Percentiles rank a stretch among this genome's conserved stretches.
phyloP scores from a whole-genome alignment of 2,113 vertebrate genomes.

The Hypanus sabinus region DNA sequence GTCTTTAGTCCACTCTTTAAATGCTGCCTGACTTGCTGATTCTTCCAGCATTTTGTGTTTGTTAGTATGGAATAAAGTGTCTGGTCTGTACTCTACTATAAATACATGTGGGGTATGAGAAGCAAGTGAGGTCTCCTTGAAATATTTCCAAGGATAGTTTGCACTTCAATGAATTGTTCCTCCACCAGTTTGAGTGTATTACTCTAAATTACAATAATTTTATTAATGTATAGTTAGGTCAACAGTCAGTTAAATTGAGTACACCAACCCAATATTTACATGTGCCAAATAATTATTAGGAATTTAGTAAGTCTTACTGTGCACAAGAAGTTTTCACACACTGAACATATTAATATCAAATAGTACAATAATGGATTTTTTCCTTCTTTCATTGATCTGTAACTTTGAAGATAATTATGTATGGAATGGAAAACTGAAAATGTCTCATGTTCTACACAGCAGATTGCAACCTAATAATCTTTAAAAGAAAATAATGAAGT shows the following conservation, averaged over 20 bases:
- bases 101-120: background rate
- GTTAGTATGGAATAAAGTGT: too few species aligned
- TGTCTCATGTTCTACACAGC: background rate
- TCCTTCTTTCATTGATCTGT: background rate
- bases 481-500: background rate
- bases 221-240: background rate
- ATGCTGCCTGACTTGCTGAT: too few species aligned
- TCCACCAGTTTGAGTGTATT: too few species aligned
- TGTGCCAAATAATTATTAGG: background rate
- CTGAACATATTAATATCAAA: background rate
- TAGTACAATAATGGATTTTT: background rate
- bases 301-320: background rate
- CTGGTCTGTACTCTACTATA: too few species aligned
- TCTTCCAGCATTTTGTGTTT: too few species aligned
- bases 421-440: background rate
- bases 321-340: background rate
- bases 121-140: background rate
- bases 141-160: background rate
- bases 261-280: background rate
- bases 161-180: too few species aligned
- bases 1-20: too few species aligned
- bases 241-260: background rate
- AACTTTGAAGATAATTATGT: background rate
- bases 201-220: too few species aligned
- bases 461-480: background rate